Evolutionary conservation across 2,797 vertebrate species (phyloP), one percentile per base, ranked within the genome.

Genomic region (Telmatherina bonti): DNA sequence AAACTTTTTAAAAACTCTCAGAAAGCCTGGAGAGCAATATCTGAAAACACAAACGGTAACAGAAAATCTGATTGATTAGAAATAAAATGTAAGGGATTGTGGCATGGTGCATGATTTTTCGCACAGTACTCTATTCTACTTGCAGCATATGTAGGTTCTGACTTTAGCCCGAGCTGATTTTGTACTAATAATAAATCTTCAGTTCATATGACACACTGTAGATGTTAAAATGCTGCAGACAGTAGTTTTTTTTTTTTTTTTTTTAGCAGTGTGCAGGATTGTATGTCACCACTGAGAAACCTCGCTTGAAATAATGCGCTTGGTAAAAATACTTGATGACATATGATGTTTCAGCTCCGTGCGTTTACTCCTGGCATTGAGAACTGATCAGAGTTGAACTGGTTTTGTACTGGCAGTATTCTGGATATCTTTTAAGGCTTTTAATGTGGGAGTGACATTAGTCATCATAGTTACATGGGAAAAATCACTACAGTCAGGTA

Each of bases 251-350:
- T 45, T 60, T 3, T 38, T 12, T 45, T 64, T 7, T 77, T 41
- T 45, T 60, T 3, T 38, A 53, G 49, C 49, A 12, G 22, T 26
- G 12, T 26, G 10, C 49, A 22, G 41, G 24, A 68, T 55, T 30
- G 57, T 24, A 57, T 62, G 57, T 78, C 71, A 63, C 8, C 47
- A 0, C 36, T 33, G n/a, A 24, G 59, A 78, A 54, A 49, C 24
- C 13, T 38, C 8, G 54, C 64, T 77, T 71, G 59, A 70, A 72
- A 79, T 62, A 18, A 57, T 45, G 35, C 5, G 10, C 29, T 65
- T 62, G 55, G 62, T 53, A 72, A 82, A 84, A 74, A 70, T 1
- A 70, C 66, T 60, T 51, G 13, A 70, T 81, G 62, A 77, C 73
- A 78, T 74, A 65, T 70, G 41, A 43, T 41, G 57, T 72, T 65